Evolutionary conservation across 2,888 invertebrate genomes (phyloP), one percentile per base, ranked within the genome.

Genomic region (Zaprionus obscuricornis): DNA sequence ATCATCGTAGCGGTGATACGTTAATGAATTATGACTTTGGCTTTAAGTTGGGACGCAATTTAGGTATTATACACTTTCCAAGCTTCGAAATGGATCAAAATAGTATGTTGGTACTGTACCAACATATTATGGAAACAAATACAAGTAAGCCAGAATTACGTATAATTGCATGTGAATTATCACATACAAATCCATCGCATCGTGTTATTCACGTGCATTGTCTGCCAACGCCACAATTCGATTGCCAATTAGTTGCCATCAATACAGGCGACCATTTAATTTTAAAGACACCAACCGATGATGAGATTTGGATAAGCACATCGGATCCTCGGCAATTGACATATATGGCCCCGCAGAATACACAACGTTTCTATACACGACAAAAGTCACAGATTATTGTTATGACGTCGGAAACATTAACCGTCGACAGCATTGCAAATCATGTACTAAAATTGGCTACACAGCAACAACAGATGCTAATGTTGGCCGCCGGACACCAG

Each of bases 1-100:
- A 90, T 74, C 89, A 90, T 70, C 88, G 87, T 39, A 90, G 89
- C 31, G 90, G 90, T 2, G 90, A 90, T 63, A 87, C 87, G 5
- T 68, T 90, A 5, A 88, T 88, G 82, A 88, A 89, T 57, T 89
- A 89, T 59, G 90, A 90, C 66, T 74, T 90, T 29, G 83, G 83
- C 24, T 81, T 87, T 18, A 51, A 77, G 1, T 55, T 90, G 20
- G 90, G 90, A 8, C 72, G 43, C 10, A 88, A 88, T 67, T 27
- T 90, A n/a, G 88, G 88, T 8, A 85, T 88, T 0, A 68, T 88
- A 45, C 87, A 88, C 43, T 88, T 84, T 42, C 78, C 89, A 3
- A 85, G 86, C 29, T 65, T 88, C 33, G 89, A 89, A 34, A 78
- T 88, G 46, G 89, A 88, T 18, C 87, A 88, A 56, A 85, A 71